These are phyloP conservation scores for Torymus tubicola DNA, from an alignment of 2,888 invertebrate species.

Conservation along the genomic window DNA sequence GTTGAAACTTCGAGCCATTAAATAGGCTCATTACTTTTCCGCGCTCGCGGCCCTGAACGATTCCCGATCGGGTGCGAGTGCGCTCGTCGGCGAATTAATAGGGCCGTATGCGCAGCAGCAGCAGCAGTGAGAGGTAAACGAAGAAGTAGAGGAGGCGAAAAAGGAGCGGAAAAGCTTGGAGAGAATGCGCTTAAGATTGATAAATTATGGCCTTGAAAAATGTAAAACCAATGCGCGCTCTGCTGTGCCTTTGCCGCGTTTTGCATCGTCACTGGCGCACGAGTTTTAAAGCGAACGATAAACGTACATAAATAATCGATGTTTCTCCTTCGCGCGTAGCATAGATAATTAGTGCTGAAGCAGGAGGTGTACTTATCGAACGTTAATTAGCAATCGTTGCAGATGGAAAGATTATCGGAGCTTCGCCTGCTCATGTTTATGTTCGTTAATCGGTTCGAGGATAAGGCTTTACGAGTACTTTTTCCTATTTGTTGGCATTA, in stretches of 20 bases:
- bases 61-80: conserved; percentile 22
- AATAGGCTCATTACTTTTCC: conserved; percentile 72
- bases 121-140: not conserved
- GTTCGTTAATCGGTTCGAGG: no score
- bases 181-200: conserved; percentile 68
- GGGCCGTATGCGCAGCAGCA: not conserved
- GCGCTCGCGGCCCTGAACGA: conserved; percentile 61
- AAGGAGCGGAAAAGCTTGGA: conserved; percentile 37
- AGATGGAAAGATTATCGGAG: no score
- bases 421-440: no score
- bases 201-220: conserved; percentile 74
- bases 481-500: conserved; percentile 3
- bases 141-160: not conserved
- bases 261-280: not conserved
- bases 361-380: no score
- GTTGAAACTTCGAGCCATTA: conserved; percentile 69
- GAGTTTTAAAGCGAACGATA: not conserved
- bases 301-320: conserved; percentile 15
- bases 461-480: not conserved
- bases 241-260: not conserved
- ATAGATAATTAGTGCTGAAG: no score
- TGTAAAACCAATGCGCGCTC: conserved; percentile 67
- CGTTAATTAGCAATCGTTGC: no score
- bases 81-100: not conserved
- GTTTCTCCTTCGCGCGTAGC: not conserved